phyloP scores from a whole-genome alignment of 2,888 invertebrate species.

The Andrena bucephala region DNA sequence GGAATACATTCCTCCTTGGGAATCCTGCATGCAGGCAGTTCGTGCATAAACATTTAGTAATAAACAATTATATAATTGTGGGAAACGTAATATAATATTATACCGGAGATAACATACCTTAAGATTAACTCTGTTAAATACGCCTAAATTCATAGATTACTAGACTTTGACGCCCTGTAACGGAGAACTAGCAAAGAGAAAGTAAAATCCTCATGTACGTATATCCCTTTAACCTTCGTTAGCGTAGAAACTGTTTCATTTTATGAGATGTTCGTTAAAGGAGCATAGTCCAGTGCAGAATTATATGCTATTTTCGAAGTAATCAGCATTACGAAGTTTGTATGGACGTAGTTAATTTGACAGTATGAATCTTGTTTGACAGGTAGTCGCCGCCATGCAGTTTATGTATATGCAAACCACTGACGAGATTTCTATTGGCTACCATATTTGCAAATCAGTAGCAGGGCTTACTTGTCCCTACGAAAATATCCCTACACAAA shows the following conservation, averaged over 20 bases:
- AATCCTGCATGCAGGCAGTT: slow-evolving; percentile 84
- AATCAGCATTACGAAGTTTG: slow-evolving; percentile 32
- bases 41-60: not conserved
- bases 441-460: not conserved
- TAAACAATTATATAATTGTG: not conserved
- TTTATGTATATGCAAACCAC: not conserved
- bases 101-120: slow-evolving; percentile 86
- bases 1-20: slow-evolving; percentile 92
- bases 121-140: slow-evolving; percentile 92
- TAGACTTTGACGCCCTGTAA: slow-evolving; percentile 66
- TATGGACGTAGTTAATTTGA: slow-evolving; percentile 33
- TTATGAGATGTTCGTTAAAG: slow-evolving; percentile 25
- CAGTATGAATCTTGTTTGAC: slow-evolving; percentile 39
- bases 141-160: slow-evolving; percentile 92
- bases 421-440: slow-evolving; percentile 37
- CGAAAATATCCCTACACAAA: slow-evolving; percentile 21
- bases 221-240: slow-evolving; percentile 25
- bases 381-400: slow-evolving; percentile 25
- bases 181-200: slow-evolving; percentile 44
- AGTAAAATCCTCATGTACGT: slow-evolving; percentile 19
- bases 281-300: not conserved
- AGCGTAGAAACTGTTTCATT: slow-evolving; percentile 14
- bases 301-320: slow-evolving; percentile 11
- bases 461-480: not conserved
- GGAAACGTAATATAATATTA: not conserved